phyloP scores from a whole-genome alignment of 2,888 invertebrate species.

The Eupithecia inturbata region DNA sequence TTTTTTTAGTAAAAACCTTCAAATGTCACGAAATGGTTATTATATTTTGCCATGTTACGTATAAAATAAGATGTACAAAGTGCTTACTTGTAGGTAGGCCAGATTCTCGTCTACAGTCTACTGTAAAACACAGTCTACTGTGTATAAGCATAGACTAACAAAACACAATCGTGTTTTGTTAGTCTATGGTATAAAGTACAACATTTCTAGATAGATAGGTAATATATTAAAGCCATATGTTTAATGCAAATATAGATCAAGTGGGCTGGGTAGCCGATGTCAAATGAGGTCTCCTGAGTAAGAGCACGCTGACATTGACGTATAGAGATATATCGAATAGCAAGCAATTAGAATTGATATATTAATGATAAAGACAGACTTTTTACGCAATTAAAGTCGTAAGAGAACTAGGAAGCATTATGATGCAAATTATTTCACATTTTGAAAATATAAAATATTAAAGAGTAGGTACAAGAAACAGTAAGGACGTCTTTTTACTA shows the following conservation, averaged over 20 bases:
- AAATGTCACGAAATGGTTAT: no score
- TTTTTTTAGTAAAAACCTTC: no score
- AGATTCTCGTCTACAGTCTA: neutral
- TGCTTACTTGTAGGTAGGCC: neutral
- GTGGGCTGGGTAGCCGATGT: slow-evolving; percentile 20
- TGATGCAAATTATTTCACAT: neutral
- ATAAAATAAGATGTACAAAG: neutral
- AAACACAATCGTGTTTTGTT: no score
- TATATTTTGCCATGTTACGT: neutral
- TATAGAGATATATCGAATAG: slow-evolving; percentile 29
- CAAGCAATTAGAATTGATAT: slow-evolving; percentile 35
- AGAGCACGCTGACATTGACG: slow-evolving; percentile 33
- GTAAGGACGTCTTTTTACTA: neutral
- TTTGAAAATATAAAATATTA: neutral
- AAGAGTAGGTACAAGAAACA: neutral
- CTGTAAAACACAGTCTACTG: no score
- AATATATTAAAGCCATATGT: neutral
- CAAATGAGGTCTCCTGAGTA: slow-evolving; percentile 30
- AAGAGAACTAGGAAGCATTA: neutral
- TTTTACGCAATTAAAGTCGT: neutral
- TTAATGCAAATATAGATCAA: slow-evolving; percentile 16
- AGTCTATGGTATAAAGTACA: neutral
- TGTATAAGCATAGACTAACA: no score
- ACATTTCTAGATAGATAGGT: neutral
- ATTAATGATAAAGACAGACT: slow-evolving; percentile 11